A percentile compares a stretch with the other conserved stretches of the same genome.
phyloP scores from a whole-genome alignment of 1,140 invertebrate genomes.

The Aphis gossypii region DNA sequence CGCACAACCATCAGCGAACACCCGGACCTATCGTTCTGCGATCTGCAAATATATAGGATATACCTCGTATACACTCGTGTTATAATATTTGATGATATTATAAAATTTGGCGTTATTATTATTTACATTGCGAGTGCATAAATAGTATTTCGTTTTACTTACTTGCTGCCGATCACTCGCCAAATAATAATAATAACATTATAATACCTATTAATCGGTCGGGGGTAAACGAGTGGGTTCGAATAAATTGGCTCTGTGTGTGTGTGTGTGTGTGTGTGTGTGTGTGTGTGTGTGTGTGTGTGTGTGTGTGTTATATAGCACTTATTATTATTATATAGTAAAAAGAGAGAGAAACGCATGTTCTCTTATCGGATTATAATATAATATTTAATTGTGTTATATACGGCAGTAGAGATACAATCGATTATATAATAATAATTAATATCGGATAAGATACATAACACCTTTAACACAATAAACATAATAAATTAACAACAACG shows the following conservation, averaged over 20 bases:
- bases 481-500: background rate
- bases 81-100: background rate
- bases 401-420: background rate
- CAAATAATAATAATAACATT: conserved; percentile 8
- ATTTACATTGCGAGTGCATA: background rate
- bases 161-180: background rate
- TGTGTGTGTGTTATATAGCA: background rate
- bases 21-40: background rate
- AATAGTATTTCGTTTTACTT: conserved; percentile 18
- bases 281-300: too few species aligned
- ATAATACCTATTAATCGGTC: background rate
- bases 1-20: background rate
- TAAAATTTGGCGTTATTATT: background rate
- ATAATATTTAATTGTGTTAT: background rate
- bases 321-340: background rate
- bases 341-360: background rate
- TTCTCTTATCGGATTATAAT: background rate
- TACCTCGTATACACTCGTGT: background rate
- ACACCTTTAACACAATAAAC: background rate
- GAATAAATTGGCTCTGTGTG: conserved; percentile 17
- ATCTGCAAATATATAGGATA: background rate
- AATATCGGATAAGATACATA: background rate
- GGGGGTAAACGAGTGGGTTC: conserved; percentile 12
- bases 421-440: conserved; percentile 21
- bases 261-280: too few species aligned